These are phyloP conservation scores for Poeciliopsis paucimaculata DNA, from an alignment of 2,797 vertebrate species.

Conservation along the genomic window DNA sequence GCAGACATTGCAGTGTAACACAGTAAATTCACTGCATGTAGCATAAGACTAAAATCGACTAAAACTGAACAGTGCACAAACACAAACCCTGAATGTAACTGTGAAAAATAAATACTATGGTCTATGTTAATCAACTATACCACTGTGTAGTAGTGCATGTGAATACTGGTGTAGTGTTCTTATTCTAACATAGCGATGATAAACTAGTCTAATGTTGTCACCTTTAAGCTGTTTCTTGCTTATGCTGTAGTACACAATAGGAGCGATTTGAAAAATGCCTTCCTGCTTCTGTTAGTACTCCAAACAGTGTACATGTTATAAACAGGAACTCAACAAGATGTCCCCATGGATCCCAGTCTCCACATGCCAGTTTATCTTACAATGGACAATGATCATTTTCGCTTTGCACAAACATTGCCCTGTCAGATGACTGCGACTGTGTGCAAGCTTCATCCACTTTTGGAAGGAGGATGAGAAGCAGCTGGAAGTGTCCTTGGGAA, in stretches of 20 bases:
- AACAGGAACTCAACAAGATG: constrained; percentile 73
- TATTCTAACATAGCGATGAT: constrained; percentile 74
- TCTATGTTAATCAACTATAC: constrained; percentile 70
- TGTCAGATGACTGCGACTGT: constrained; percentile 41
- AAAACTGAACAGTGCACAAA: constrained; percentile 35
- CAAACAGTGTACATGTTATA: constrained; percentile 58
- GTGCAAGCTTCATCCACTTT: constrained; percentile 38
- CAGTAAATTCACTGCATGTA: constrained; percentile 48
- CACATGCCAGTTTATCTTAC: constrained; percentile 21
- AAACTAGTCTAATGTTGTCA: constrained; percentile 82
- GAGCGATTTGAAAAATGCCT: constrained; percentile 85
- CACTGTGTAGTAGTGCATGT: constrained; percentile 86
- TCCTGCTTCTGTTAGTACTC: constrained; percentile 71
- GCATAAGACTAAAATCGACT: constrained; percentile 17
- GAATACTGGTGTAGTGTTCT: constrained; percentile 86
- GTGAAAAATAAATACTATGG: constrained; percentile 77
- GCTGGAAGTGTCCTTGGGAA: constrained; percentile 30
- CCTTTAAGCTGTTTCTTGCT: constrained; percentile 84
- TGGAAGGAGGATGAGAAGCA: constrained; percentile 43
- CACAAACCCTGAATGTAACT: constrained; percentile 79
- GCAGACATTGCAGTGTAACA: constrained; percentile 39
- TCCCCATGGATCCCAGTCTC: constrained; percentile 41
- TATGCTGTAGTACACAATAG: constrained; percentile 75
- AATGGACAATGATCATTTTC: constrained; percentile 42
- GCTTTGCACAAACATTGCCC: constrained; percentile 62